Percentiles rank a stretch among this genome's conserved stretches.
Conservation (phyloP, 92 coral and sea anemone species). For the Zoanthus sociatus region DNA sequence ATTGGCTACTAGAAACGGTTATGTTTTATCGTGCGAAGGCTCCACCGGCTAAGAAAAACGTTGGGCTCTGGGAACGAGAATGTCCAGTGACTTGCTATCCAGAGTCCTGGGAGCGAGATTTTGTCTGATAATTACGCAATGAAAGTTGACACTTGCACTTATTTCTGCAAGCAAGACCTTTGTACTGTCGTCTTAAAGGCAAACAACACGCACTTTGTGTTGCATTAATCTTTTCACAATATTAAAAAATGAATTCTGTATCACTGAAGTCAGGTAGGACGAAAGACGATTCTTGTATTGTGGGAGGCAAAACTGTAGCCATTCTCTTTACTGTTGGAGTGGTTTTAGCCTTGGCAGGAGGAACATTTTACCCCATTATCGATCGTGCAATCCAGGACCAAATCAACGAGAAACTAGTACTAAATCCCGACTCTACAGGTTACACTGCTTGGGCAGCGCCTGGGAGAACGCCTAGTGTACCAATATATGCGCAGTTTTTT, state of each 20-base stretch:
- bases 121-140: no score
- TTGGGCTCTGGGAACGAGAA: no score
- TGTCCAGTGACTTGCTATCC: no score
- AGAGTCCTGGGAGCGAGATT: no score
- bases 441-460: conserved; percentile 76
- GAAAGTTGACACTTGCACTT: no score
- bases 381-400: conserved; percentile 77
- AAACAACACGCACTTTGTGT: no score
- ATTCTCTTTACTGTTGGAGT: conserved; percentile 76
- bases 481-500: conserved; percentile 84
- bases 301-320: conserved; percentile 79
- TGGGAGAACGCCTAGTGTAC: conserved; percentile 64
- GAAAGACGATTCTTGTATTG: conserved; percentile 57
- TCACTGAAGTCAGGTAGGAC: conserved; percentile 11
- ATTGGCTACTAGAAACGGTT: no score
- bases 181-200: no score
- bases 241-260: conserved; percentile 23
- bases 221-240: no score
- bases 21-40: no score
- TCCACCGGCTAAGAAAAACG: no score
- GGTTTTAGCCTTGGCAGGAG: conserved; percentile 64
- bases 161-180: no score
- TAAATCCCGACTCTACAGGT: conserved; percentile 73
- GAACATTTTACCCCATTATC: conserved; percentile 68
- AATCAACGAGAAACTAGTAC: conserved; percentile 72